Base-by-base conservation (phyloP, 1,140 invertebrate genomes). In the Drosophila dunni region DNA sequence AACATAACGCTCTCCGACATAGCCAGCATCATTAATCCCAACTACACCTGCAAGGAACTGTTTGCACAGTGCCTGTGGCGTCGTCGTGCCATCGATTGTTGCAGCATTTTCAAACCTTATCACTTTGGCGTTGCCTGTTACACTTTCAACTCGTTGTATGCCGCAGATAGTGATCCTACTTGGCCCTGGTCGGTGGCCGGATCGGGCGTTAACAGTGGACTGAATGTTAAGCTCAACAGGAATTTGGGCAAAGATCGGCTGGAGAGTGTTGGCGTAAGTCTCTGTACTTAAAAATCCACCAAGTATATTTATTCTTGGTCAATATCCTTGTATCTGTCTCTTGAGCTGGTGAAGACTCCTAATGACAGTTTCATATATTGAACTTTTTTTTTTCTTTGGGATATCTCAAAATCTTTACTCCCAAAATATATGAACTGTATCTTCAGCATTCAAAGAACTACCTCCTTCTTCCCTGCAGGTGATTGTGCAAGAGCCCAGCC, bases 121-220 rank as follows among this genome's bases (percentile, higher is more conserved):
- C 40, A 24, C 1, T 20, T 63, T 3, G 78, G 85, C 0, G 13
- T 54, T 3, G 9, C 50, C 7, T 85, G 80, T n/a, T 90, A 62
- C n/a, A 44, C 67, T 0, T 91, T 91, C 24, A 91, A 91, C 53
- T 57, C 74, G 1, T 0, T 58, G 2, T 17, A 24, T 3, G 15
- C 38, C 7, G 0, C 10, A 0, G n/a, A 67, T 40, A 13, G 50
- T 0, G 71, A 83, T 63, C 61, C 61, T 1, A 75, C 79, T 3
- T 90, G 82, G 88, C 86, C 86, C 0, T 90, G 86, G 86, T 74
- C 77, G 0, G 82, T 81, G 40, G 75, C 77, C 5, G 56, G 48
- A 8, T 66, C 77, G 1, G 88, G 88, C 0, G 53, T 78, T 4
- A 33, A 56, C 0, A 80, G 77, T 29, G 88, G 72, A 0, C 61